phyloP scores from a whole-genome alignment of 2,797 vertebrate genomes.

The Mus minutoides region DNA sequence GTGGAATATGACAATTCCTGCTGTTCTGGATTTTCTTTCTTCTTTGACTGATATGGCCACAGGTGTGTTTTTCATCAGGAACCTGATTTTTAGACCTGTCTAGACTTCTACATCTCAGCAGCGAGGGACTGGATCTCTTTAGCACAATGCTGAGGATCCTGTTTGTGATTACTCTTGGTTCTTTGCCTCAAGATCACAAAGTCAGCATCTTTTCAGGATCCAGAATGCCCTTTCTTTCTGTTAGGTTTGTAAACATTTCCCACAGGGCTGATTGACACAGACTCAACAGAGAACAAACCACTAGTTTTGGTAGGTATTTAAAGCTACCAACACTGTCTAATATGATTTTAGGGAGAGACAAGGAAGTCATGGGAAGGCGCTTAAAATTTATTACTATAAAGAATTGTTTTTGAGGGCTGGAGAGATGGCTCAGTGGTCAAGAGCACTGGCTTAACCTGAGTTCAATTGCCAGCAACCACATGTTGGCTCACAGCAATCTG shows the following conservation, averaged over 20 bases:
- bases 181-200: not conserved
- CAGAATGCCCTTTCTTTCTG: not conserved
- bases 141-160: not conserved
- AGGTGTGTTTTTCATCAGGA: conserved; percentile 23
- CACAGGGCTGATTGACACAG: not conserved
- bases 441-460: not conserved
- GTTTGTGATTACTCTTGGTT: not conserved
- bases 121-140: not conserved
- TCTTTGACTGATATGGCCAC: not conserved
- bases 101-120: not conserved
- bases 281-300: not conserved
- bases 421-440: not conserved
- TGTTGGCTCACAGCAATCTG: not conserved
- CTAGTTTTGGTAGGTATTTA: conserved; percentile 29
- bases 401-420: not conserved
- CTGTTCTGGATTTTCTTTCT: conserved; percentile 9
- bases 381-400: conserved; percentile 1
- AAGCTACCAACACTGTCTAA: not conserved
- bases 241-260: not conserved
- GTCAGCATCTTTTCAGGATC: not conserved
- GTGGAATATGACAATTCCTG: conserved; percentile 4
- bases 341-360: not conserved
- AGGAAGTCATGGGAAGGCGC: not conserved
- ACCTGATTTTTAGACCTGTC: not conserved
- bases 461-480: not conserved